Evolutionary conservation across 2,888 invertebrate genomes (phyloP).

Genomic region (Chalcis sispes): DNA sequence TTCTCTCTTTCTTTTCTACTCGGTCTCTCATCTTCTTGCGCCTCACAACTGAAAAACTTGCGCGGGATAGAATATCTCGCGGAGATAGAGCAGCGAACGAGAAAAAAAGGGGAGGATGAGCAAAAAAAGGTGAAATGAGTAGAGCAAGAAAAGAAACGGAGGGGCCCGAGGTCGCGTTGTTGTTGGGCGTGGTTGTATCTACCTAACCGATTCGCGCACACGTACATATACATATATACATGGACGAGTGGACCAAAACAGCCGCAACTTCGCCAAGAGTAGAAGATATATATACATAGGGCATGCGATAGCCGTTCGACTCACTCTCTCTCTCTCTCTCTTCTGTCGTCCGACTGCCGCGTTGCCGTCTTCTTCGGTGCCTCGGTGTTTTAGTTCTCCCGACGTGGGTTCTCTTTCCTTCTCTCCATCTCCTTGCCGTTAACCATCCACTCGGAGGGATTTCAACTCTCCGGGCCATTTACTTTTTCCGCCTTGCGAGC

Average conservation of each 20-base stretch:
- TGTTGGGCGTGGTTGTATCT: constrained; percentile 69
- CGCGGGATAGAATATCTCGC: constrained; percentile 6
- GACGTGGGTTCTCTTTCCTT: neutral
- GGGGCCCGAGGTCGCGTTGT: constrained; percentile 70
- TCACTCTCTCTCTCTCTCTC: neutral
- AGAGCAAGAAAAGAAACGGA: constrained; percentile 52
- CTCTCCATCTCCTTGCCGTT: neutral
- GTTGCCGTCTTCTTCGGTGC: neutral
- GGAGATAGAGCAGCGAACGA: neutral
- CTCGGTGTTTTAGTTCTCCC: neutral
- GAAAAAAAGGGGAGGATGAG: neutral
- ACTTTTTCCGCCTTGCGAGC: constrained; percentile 63
- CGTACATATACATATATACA: neutral
- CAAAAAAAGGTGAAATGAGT: constrained; percentile 2
- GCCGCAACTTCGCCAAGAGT: constrained; percentile 2
- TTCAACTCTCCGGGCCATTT: constrained; percentile 68
- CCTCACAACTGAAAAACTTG: neutral
- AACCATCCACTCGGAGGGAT: constrained; percentile 56
- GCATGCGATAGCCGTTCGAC: neutral
- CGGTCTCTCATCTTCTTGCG: neutral
- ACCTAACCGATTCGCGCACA: constrained; percentile 7
- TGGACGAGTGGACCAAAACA: too few relatives aligned
- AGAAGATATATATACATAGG: constrained; percentile 6
- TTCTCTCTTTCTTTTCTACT: neutral
- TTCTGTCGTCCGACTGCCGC: neutral